A percentile compares a stretch with the other conserved stretches of the same genome.
phyloP scores from a whole-genome alignment of 2,888 invertebrate species.

The Polyommatus iphigenia region DNA sequence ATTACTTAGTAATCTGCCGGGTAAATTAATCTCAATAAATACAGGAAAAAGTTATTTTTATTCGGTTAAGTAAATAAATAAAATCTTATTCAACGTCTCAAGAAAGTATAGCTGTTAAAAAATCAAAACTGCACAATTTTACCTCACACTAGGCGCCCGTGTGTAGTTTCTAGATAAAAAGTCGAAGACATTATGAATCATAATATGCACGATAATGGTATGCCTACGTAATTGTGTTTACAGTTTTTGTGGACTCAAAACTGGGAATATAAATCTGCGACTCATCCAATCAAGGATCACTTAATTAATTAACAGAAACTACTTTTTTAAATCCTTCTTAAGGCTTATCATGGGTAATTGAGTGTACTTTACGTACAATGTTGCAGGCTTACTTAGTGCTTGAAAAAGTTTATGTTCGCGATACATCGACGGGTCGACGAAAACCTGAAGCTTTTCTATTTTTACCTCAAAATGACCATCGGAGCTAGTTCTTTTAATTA shows the following conservation, averaged over 20 bases:
- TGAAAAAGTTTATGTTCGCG: neutral
- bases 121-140: neutral
- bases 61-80: too few species aligned
- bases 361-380: conserved; percentile 15
- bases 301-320: conserved; percentile 23
- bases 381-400: conserved; percentile 5
- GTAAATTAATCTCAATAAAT: too few species aligned
- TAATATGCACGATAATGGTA: neutral
- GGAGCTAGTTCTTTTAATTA: neutral
- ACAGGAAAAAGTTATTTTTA: too few species aligned
- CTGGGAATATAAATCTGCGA: neutral
- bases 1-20: neutral
- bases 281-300: neutral
- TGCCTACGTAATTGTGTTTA: neutral
- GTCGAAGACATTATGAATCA: conserved; percentile 8
- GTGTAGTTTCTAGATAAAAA: neutral
- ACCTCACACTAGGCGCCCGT: neutral
- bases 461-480: neutral
- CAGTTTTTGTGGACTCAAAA: neutral
- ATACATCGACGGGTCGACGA: neutral
- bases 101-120: too few species aligned
- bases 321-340: neutral
- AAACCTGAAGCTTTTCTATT: conserved; percentile 15
- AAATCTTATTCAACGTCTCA: too few species aligned
- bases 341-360: conserved; percentile 4